Base-by-base conservation (phyloP, 2,113 vertebrate species). In the Spheniscus mendiculus region DNA sequence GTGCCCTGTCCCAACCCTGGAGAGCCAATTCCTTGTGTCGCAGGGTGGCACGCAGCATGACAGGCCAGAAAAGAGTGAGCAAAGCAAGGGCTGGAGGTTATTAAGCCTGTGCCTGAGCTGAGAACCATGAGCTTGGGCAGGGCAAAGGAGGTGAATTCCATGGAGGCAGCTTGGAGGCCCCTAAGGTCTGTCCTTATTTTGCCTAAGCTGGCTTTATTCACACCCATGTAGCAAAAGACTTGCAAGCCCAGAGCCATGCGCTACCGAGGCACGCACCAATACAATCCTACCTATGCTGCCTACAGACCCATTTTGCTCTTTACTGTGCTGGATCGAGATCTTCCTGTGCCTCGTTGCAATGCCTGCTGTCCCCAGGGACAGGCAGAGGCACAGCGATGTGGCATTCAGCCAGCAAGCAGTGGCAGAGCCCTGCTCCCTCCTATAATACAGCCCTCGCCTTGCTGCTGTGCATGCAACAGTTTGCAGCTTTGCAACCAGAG, bases 141-240 rank as follows among this genome's bases (percentile, higher is more conserved):
- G 30, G 62, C 66, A 93, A 70, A 77, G 63, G 50, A 91, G 83
- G 63, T 73, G 7, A 95, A 82, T 49, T 83, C 83, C 45, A 15
- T 4, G 22, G 53, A 82, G 55, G 63, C 44, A 83, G 12, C 77
- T 76, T 76, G 79, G 53, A 86, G 62, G 42, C 20, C 38, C 29
- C 61, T 59, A 30, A 92, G 71, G 9, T 89, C n/a, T 87, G 11
- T 65, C 85, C 78, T 71, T 88, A 17, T 87, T 93, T 83, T 77
- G 58, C 77, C 83, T 93, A 92, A 96, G 72, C 83, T 93, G 85
- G 76, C 76, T 97, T 92, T 91, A 79, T 63, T 82, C 80, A 83
- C 67, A 62, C 86, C 89, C 53, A 76, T 34, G 0, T 70, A 84
- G 70, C 34, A 36, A 73, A 63, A 62, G 36, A 70, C 86, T 50